Base-by-base conservation (phyloP, 2,797 vertebrate genomes). In the Synaphobranchus kaupii region DNA sequence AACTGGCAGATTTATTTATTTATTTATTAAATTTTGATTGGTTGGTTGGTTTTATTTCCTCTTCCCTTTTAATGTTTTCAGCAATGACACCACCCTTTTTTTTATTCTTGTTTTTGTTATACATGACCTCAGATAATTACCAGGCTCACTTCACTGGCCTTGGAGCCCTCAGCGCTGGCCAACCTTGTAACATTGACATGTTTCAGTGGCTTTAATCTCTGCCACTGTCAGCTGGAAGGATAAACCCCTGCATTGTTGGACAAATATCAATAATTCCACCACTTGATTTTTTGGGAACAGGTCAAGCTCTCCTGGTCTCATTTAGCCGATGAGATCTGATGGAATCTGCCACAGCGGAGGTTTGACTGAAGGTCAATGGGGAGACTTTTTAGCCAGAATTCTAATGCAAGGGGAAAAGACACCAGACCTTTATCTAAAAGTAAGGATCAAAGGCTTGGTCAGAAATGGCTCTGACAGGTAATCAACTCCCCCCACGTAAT, bases 241-340 rank as follows among this genome's bases (percentile, higher is more conserved):
- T 92, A 88, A 90, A 90, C 89, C 86, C 66, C 83, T 20, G 63
- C 86, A 90, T 91, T 88, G 90, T 89, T 81, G 89, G 86, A 85
- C 87, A 92, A 90, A 92, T 93, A 92, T 91, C 90, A 91, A 89
- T 90, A 91, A 90, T 90, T 91, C 87, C 87, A 87, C 68, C 87
- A 83, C 86, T 91, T 90, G 90, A 92, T 86, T 87, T 84, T 84
- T 31, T 50, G 47, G 52, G 89, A 50, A 81, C 85, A 89, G 87
- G 90, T 90, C 90, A 88, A 90, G 89, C 88, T 90, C 87, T 83
- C 34, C 63, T 60, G 83, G 86, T 89, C 88, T 82, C 68, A 60
- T 88, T 88, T 80, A 86, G 89, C 87, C 28, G 47, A 68, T 85
- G 85, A 90, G 88, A 91, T 91, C 90, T 90, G 88, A 91, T 89